These are phyloP conservation scores for Agriopis marginaria DNA, from an alignment of 2,888 invertebrate species.

Conservation along the genomic window DNA sequence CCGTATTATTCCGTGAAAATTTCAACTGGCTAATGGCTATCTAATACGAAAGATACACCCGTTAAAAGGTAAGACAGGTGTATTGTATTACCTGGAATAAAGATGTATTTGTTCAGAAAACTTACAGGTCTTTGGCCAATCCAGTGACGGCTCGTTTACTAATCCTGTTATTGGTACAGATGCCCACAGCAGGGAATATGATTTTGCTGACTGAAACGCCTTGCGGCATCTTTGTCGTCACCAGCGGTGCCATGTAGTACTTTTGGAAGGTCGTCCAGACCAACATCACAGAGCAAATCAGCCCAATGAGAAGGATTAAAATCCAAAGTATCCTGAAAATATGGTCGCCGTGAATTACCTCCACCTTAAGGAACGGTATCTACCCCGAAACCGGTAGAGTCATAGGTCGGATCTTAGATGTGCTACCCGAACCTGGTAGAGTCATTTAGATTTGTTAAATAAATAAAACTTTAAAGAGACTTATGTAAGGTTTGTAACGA, in stretches of 20 bases:
- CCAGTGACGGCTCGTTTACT: slow-evolving; percentile 71
- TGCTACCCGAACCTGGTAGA: too few species aligned
- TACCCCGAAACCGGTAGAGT: too few species aligned
- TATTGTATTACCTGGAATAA: too few species aligned
- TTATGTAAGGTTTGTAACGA: too few species aligned
- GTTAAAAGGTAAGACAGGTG: too few species aligned
- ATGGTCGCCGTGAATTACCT: background rate
- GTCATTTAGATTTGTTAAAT: too few species aligned
- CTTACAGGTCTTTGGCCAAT: slow-evolving; percentile 74
- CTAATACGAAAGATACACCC: too few species aligned
- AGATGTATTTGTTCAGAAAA: slow-evolving; percentile 20
- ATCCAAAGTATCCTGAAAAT: slow-evolving; percentile 71
- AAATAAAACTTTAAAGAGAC: too few species aligned
- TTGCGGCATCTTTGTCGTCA: slow-evolving; percentile 78
- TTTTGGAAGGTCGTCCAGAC: slow-evolving; percentile 75
- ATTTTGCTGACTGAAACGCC: slow-evolving; percentile 77
- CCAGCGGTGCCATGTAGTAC: slow-evolving; percentile 73
- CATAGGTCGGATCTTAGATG: too few species aligned
- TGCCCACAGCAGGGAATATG: slow-evolving; percentile 81
- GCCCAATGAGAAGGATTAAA: slow-evolving; percentile 69
- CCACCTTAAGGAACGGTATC: background rate
- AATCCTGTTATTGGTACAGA: slow-evolving; percentile 82
- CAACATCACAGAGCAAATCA: slow-evolving; percentile 72
- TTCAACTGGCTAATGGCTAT: too few species aligned
- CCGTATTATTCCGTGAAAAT: too few species aligned